Conservation (phyloP, 2,797 vertebrate genomes). For the Lateolabrax maculatus region DNA sequence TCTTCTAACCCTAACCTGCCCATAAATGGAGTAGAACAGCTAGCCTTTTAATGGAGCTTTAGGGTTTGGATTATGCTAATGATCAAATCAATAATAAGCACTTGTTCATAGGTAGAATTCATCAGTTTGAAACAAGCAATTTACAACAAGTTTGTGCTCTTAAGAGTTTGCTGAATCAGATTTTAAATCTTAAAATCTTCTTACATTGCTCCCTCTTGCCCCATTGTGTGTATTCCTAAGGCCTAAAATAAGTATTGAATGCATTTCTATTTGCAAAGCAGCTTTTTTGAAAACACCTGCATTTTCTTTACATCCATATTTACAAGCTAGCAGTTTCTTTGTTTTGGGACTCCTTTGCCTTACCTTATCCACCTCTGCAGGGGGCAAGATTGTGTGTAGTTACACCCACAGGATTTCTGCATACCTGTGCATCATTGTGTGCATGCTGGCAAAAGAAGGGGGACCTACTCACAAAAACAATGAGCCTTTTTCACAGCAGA, state of each 20-base stretch:
- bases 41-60: neutral
- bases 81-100: too few relatives aligned
- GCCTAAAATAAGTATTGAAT: neutral
- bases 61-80: too few relatives aligned
- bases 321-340: neutral
- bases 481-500: neutral
- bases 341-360: neutral
- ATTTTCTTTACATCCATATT: too few relatives aligned
- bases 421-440: neutral
- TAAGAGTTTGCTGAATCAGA: too few relatives aligned
- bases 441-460: neutral
- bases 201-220: neutral
- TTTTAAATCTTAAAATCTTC: too few relatives aligned
- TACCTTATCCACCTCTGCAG: neutral
- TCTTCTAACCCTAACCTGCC: neutral
- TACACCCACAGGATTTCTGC: neutral
- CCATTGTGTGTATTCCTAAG: neutral
- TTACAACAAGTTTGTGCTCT: too few relatives aligned
- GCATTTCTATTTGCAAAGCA: neutral
- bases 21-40: neutral
- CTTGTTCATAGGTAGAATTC: too few relatives aligned
- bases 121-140: too few relatives aligned
- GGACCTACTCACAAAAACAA: neutral
- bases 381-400: neutral
- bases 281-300: neutral